Conservation (phyloP, 2,888 invertebrate species). For the Polyommatus iphigenia region DNA sequence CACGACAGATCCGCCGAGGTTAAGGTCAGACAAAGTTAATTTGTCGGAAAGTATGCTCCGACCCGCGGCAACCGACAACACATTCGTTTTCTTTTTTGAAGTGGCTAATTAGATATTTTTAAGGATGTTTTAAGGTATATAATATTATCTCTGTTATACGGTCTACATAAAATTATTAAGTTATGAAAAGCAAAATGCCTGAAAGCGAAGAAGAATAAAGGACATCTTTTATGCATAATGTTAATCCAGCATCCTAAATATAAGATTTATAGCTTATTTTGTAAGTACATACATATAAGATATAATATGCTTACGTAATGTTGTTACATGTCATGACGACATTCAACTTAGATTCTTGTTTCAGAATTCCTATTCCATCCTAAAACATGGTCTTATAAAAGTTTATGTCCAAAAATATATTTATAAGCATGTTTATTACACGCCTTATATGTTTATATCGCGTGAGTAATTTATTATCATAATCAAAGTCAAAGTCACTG, state of each 20-base stretch:
- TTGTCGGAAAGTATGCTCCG: background rate
- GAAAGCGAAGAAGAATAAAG: background rate
- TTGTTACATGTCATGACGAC: background rate
- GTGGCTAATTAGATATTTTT: background rate
- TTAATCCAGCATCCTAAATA: background rate
- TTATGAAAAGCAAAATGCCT: too few species aligned
- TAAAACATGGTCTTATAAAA: background rate
- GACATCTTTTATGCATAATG: background rate
- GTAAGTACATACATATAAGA: background rate
- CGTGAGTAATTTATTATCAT: background rate
- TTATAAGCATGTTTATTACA: slow-evolving; percentile 8
- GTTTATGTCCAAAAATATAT: slow-evolving; percentile 17
- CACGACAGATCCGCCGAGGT: slow-evolving; percentile 12
- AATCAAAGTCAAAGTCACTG: slow-evolving; percentile 15
- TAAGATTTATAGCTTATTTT: background rate
- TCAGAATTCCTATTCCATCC: background rate
- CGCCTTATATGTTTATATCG: background rate
- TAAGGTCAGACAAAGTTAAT: slow-evolving; percentile 12
- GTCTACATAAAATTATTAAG: too few species aligned
- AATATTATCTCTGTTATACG: too few species aligned
- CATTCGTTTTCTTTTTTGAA: background rate
- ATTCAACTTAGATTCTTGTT: background rate
- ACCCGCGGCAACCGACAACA: background rate
- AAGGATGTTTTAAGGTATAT: too few species aligned
- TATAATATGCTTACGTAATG: background rate